These are phyloP conservation scores for Drosophila pseudoobscura DNA, from an alignment of 1,140 invertebrate species.

Conservation along the genomic window DNA sequence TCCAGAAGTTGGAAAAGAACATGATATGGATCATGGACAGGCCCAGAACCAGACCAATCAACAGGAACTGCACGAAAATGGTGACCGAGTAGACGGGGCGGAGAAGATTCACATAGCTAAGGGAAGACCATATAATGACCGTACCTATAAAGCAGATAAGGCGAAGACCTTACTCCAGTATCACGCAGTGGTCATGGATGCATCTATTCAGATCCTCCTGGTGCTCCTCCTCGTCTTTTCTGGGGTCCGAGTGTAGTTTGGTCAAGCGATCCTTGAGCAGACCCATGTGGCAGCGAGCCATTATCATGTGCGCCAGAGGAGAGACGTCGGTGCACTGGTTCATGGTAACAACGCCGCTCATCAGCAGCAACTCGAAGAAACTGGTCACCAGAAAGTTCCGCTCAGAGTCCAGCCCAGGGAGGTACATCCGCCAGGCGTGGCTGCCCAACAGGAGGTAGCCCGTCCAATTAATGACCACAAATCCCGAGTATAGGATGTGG, in stretches of 20 bases:
- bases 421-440: conserved; percentile 53
- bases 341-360: conserved; percentile 4
- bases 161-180: conserved; percentile 15
- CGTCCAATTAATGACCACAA: conserved; percentile 12
- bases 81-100: conserved; percentile 40
- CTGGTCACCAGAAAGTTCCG: conserved; percentile 26
- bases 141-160: too few species aligned
- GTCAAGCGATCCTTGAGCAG: conserved; percentile 9
- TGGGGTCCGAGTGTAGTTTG: conserved; percentile 8
- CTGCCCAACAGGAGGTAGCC: conserved; percentile 7
- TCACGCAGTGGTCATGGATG: conserved; percentile 33
- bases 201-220: conserved; percentile 30
- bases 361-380: conserved; percentile 18
- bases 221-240: conserved; percentile 20
- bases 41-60: conserved; percentile 26
- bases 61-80: conserved; percentile 35
- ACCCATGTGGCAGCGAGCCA: conserved; percentile 24
- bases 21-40: conserved; percentile 25
- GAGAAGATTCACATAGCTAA: conserved; percentile 27
- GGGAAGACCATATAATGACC: not conserved
- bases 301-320: conserved; percentile 20
- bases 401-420: conserved; percentile 37
- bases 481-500: conserved; percentile 12
- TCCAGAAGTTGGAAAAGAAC: conserved; percentile 31
- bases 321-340: conserved; percentile 24